phyloP scores from a whole-genome alignment of 2,113 vertebrate genomes.

The Perca schrenkii region DNA sequence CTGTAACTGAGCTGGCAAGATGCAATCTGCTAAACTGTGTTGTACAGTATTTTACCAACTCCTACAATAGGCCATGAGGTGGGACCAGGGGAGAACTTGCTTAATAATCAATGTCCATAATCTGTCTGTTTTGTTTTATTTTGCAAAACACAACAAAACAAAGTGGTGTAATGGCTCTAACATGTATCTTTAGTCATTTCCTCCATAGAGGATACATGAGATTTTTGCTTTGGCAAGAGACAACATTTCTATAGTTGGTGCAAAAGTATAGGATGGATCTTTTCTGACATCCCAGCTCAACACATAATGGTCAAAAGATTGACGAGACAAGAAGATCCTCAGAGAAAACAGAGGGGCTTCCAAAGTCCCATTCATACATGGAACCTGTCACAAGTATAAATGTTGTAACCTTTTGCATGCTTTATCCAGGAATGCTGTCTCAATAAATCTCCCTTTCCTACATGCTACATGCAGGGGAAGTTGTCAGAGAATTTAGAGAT shows the following conservation, averaged over 20 bases:
- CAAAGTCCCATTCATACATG: conserved; percentile 10
- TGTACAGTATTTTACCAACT: too few relatives aligned
- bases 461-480: not conserved
- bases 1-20: conserved; percentile 32
- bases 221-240: conserved; percentile 10
- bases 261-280: not conserved
- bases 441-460: conserved; percentile 10
- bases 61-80: too few relatives aligned
- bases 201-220: conserved; percentile 10
- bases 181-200: not conserved
- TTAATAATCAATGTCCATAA: too few relatives aligned
- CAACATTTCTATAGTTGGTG: conserved; percentile 1
- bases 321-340: conserved; percentile 40
- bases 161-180: too few relatives aligned
- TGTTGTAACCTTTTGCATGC: conserved; percentile 39
- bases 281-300: conserved; percentile 12
- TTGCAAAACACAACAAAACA: too few relatives aligned
- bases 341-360: conserved; percentile 21
- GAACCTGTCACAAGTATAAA: conserved; percentile 36
- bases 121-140: too few relatives aligned
- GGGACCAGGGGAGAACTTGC: too few relatives aligned
- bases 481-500: not conserved
- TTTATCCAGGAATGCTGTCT: conserved; percentile 22
- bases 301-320: conserved; percentile 45
- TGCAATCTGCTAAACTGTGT: conserved; percentile 19